A percentile compares a stretch with the other conserved stretches of the same genome.
Evolutionary conservation across 2,113 vertebrate species (phyloP).

Genomic region (Dicaeum eximium): DNA sequence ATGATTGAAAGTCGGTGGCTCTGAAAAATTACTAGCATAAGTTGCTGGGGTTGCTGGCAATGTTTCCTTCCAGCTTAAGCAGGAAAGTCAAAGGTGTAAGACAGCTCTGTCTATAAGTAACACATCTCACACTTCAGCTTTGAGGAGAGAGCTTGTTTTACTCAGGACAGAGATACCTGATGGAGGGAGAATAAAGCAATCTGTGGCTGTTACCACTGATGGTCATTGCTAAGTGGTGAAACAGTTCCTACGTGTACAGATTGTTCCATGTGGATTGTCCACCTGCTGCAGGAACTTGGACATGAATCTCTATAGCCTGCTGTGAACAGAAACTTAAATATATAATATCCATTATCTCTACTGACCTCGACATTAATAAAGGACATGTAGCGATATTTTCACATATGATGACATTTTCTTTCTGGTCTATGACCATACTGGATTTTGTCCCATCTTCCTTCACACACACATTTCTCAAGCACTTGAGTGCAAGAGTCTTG

Average conservation of each 20-base stretch:
- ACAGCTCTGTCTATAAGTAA: not conserved
- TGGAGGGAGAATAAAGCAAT: not conserved
- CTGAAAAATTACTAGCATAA: not conserved
- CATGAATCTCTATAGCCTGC: not conserved
- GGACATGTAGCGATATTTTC: not conserved
- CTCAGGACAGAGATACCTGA: not conserved
- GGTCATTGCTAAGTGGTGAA: not conserved
- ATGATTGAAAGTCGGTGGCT: not conserved
- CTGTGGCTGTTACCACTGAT: not conserved
- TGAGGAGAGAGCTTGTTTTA: not conserved
- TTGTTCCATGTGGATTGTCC: not conserved
- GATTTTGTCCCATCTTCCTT: not conserved
- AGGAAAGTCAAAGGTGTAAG: constrained; percentile 22
- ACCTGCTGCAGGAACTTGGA: not conserved
- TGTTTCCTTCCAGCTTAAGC: not conserved
- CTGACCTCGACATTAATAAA: not conserved
- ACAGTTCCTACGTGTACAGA: not conserved
- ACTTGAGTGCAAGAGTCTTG: not conserved
- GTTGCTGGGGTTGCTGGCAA: not conserved
- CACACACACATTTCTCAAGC: not conserved
- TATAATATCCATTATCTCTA: not conserved
- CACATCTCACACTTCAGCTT: not conserved
- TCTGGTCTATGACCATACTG: not conserved
- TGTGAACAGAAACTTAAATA: not conserved
- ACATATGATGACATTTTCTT: not conserved